Percentiles rank a stretch among this genome's conserved stretches.
phyloP scores from a whole-genome alignment of 2,888 invertebrate genomes.

The Metallyticus violacea region DNA sequence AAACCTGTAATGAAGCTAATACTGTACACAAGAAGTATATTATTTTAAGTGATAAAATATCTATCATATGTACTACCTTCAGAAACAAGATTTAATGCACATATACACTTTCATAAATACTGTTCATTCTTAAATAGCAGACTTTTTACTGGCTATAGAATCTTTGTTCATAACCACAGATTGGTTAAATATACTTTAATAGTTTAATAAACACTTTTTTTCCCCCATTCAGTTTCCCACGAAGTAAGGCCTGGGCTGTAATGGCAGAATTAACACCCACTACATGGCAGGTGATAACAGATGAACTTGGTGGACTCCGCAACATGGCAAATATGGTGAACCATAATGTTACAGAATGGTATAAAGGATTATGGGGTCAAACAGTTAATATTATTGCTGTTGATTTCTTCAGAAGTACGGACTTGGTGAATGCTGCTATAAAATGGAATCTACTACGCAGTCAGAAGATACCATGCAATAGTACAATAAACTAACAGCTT shows the following conservation, averaged over 20 bases:
- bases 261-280: slow-evolving; percentile 75
- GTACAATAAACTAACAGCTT: not conserved
- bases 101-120: too few relatives aligned
- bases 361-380: slow-evolving; percentile 50
- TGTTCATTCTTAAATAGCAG: too few relatives aligned
- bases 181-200: too few relatives aligned
- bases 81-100: too few relatives aligned
- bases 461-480: not conserved
- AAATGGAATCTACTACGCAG: slow-evolving; percentile 35
- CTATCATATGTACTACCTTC: too few relatives aligned
- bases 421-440: slow-evolving; percentile 57
- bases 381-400: slow-evolving; percentile 67
- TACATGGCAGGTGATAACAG: slow-evolving; percentile 59
- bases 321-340: slow-evolving; percentile 66
- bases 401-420: slow-evolving; percentile 70
- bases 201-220: too few relatives aligned
- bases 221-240: not conserved
- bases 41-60: too few relatives aligned
- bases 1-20: too few relatives aligned
- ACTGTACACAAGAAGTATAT: too few relatives aligned
- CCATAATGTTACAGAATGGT: slow-evolving; percentile 65
- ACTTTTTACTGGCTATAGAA: too few relatives aligned
- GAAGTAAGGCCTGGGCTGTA: slow-evolving; percentile 52
- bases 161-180: too few relatives aligned
- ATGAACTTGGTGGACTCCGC: slow-evolving; percentile 59